A percentile compares a stretch with the other conserved stretches of the same genome.
Conservation (phyloP, 2,113 vertebrate genomes). For the Syngnathus floridae region DNA sequence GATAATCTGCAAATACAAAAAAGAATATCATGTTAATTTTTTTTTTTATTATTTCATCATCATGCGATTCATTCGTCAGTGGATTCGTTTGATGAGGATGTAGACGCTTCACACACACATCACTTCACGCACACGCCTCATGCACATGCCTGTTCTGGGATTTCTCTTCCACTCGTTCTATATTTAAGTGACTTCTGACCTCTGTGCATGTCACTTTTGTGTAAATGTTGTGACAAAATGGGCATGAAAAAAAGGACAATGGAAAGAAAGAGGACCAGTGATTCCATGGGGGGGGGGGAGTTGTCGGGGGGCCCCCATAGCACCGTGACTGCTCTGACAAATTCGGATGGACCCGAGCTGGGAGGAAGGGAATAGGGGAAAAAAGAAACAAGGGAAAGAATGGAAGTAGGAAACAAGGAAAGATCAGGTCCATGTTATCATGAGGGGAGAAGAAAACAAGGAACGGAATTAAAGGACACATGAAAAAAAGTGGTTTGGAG, state of each 20-base stretch:
- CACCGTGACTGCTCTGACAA: not conserved
- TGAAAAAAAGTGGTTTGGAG: not conserved
- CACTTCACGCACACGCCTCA: not conserved
- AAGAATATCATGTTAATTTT: not conserved
- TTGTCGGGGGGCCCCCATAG: not conserved
- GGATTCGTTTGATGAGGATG: not conserved
- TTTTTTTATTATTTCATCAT: no score
- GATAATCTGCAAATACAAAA: slow-evolving; percentile 78
- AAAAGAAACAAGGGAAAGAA: not conserved
- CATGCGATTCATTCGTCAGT: not conserved
- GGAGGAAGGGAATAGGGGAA: not conserved
- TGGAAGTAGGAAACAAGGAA: not conserved
- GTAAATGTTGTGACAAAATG: not conserved
- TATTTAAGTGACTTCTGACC: not conserved
- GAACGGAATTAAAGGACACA: not conserved
- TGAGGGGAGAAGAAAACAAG: not conserved
- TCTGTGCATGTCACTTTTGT: not conserved
- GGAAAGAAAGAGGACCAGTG: not conserved
- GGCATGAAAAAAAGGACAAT: not conserved
- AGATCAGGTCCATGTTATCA: not conserved
- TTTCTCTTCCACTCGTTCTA: not conserved
- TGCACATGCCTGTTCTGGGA: not conserved
- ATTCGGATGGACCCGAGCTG: not conserved
- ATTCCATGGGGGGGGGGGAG: not conserved
- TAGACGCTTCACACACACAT: not conserved